Evolutionary conservation across 2,113 vertebrate genomes (phyloP), one percentile per base, ranked within the genome.

Genomic region (Puntigrus tetrazona): DNA sequence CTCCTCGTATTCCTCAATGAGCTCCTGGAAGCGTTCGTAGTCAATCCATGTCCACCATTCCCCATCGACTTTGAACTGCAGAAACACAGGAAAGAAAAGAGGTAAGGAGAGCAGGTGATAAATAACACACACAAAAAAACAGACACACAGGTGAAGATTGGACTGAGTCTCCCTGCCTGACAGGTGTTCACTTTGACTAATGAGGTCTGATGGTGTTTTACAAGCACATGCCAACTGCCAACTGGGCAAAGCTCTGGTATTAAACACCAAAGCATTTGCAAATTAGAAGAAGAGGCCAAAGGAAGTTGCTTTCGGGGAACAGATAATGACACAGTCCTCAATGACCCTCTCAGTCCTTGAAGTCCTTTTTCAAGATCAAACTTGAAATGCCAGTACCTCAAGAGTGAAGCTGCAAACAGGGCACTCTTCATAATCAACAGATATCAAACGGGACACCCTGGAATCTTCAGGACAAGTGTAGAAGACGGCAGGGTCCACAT

Each of bases 31-130:
- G 5, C 94, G 92, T 29, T 91, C 87, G 1, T 97, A 99, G 92
- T 99, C 86, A 0, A 99, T 99, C 98, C 98, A 99, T 0, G 97
- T 99, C 93, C 93, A 94, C 97, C 98, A 98, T 84, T 96, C 93
- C 0, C 95, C 94, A 0, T 91, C 85, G 16, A 97, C 89, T 93
- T 96, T 97, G 91, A 98, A 99, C 97, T 99, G 90, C 81, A 89
- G 61, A 82, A 3, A 84, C 8, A 76, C 14, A 83, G 14, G 25
- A 73, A 72, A 73, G 25, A 50, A 55, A 73, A 70, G 11, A 52
- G 50, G 29, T 38, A 38, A 72, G n/a, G 52, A 59, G 8, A 59
- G 43, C 59, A 36, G 38, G 5, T 4, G 20, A 38, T 57, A 13
- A 41, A 72, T 69, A 38, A 78, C 59, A 82, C 20, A 36, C 22